Base-by-base conservation (phyloP, 2,113 vertebrate species). In the Osmerus eperlanus region DNA sequence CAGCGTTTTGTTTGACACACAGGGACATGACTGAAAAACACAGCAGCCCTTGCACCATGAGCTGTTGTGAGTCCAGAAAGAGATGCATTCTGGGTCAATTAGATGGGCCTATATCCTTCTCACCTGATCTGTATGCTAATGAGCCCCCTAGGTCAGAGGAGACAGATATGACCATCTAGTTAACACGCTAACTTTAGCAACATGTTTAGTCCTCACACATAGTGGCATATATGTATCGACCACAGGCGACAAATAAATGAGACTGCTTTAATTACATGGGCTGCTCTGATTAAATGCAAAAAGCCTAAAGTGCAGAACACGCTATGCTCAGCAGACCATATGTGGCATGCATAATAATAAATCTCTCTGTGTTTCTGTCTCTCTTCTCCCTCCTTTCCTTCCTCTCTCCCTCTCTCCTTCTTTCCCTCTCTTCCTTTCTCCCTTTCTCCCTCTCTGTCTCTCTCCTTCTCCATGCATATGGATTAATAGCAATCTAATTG, bases 211-310 rank as follows among this genome's bases (percentile, higher is more conserved):
- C 25, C 21, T 25, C 11, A 7, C 59, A 71, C 5, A 58, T 76
- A 67, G 56, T 72, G 71, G 52, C 72, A 71, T 70, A 70, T 70
- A 36, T 13, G 28, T 70, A 81, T 83, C 52, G 66, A 83, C 66
- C 51, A n/a, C n/a, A 61, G 68, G 62, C n/a, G 52, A 73, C 64
- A 79, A 87, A 78, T 76, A 65, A 62, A 85, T 73, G 67, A 68
- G 68, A 32, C 67, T 53, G 54, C 16, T 82, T 81, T 80, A 87
- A 89, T 87, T 81, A 74, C 74, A 88, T 83, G 67, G 67, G 70
- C 72, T 61, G 12, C 73, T 87, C 73, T 78, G 78, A 89, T 89
- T 88, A 79, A 84, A 70, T 85, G 79, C 78, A 81, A 89, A 86
- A 62, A 75, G 47, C 76, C 78, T 3, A 41, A 62, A 79, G 79